phyloP scores from a whole-genome alignment of 2,888 invertebrate species.

The Stegophylla sp. region DNA sequence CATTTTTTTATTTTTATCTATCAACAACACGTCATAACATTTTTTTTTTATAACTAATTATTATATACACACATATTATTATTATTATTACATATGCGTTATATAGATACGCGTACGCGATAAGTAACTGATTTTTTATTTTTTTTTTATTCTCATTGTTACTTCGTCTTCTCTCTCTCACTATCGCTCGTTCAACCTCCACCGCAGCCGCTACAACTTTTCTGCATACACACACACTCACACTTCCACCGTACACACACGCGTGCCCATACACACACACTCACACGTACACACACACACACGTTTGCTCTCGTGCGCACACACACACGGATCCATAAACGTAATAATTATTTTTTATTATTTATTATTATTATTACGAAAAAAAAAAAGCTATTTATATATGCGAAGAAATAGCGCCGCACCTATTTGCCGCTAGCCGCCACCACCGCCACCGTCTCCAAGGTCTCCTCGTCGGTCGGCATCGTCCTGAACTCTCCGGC shows the following conservation, averaged over 20 bases:
- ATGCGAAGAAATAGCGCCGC: conserved; percentile 32
- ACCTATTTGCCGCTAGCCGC: conserved; percentile 26
- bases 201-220: neutral
- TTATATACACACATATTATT: too few relatives aligned
- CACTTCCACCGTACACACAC: neutral
- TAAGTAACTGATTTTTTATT: neutral
- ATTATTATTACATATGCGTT: too few relatives aligned
- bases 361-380: neutral
- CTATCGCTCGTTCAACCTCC: too few relatives aligned
- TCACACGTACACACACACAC: neutral
- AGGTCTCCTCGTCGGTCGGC: neutral
- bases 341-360: neutral
- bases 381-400: conserved; percentile 8
- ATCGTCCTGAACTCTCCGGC: conserved; percentile 7
- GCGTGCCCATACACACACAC: neutral
- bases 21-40: too few relatives aligned
- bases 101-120: too few relatives aligned
- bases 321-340: neutral
- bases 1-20: too few relatives aligned
- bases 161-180: too few relatives aligned
- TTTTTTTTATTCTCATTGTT: neutral
- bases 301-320: neutral
- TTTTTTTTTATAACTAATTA: too few relatives aligned
- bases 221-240: too few relatives aligned
- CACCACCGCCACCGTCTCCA: conserved; percentile 6